These are phyloP conservation scores for Eremobia ochroleuca DNA, from an alignment of 2,888 invertebrate species.

Conservation along the genomic window DNA sequence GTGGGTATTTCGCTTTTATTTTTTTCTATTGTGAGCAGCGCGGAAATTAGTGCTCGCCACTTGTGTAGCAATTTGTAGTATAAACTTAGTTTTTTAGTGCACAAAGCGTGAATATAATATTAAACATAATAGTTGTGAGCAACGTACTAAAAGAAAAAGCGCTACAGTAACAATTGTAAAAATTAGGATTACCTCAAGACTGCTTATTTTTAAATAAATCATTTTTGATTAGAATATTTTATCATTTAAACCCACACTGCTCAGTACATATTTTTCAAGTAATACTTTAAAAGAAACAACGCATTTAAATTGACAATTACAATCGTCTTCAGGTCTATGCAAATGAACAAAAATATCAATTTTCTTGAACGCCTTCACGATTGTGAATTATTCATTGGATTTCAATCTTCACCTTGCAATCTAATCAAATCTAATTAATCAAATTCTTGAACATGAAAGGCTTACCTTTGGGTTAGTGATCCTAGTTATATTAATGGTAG, in stretches of 20 bases:
- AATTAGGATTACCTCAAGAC: background rate
- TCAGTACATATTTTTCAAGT: background rate
- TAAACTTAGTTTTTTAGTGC: slow-evolving; percentile 50
- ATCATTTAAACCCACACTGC: background rate
- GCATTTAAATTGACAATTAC: background rate
- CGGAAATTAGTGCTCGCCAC: slow-evolving; percentile 57
- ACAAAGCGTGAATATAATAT: slow-evolving; percentile 39
- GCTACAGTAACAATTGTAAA: background rate
- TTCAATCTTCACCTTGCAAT: slow-evolving; percentile 48
- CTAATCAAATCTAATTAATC: slow-evolving; percentile 64
- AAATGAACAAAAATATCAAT: slow-evolving; percentile 33
- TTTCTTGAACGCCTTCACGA: slow-evolving; percentile 10
- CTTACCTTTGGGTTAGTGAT: slow-evolving; percentile 45
- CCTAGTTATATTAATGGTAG: slow-evolving; percentile 34
- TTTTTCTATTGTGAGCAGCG: slow-evolving; percentile 46
- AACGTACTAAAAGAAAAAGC: slow-evolving; percentile 5
- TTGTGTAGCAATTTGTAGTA: slow-evolving; percentile 51
- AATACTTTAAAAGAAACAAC: background rate
- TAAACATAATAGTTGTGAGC: slow-evolving; percentile 38
- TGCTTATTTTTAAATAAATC: background rate
- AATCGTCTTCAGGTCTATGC: background rate
- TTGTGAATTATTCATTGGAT: slow-evolving; percentile 61
- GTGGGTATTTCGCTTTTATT: slow-evolving; percentile 35
- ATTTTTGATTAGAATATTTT: background rate
- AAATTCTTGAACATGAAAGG: slow-evolving; percentile 60